Evolutionary conservation across 2,113 vertebrate genomes (phyloP).

Genomic region (Lontra canadensis): DNA sequence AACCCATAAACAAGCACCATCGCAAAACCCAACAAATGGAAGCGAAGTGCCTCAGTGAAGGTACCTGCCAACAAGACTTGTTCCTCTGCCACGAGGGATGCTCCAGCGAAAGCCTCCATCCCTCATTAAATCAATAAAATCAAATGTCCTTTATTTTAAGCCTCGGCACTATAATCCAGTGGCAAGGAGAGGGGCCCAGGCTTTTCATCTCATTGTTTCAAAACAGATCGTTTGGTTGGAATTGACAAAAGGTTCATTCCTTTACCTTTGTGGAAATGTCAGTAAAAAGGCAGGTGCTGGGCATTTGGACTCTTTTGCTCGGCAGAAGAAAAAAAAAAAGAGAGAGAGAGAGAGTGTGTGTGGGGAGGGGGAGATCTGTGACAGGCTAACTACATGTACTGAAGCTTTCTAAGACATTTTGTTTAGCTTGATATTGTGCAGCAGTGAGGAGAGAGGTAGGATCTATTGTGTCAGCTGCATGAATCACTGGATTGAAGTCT

Average conservation of each 20-base stretch:
- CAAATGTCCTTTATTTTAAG: constrained; percentile 86
- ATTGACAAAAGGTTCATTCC: constrained; percentile 84
- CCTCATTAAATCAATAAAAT: constrained; percentile 87
- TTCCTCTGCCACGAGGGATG: constrained; percentile 69
- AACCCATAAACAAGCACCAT: constrained; percentile 68
- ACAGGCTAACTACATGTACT: constrained; percentile 80
- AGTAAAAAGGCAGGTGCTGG: constrained; percentile 84
- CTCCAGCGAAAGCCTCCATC: constrained; percentile 60
- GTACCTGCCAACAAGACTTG: constrained; percentile 59
- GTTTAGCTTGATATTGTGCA: constrained; percentile 86
- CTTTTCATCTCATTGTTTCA: constrained; percentile 85
- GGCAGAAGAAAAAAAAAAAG: constrained; percentile 55
- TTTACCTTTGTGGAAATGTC: constrained; percentile 87
- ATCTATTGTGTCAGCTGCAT: constrained; percentile 85
- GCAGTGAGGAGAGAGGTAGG: constrained; percentile 83
- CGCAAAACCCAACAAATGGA: constrained; percentile 63
- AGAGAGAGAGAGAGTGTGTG: neutral
- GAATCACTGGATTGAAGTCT: constrained; percentile 87
- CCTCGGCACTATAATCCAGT: constrained; percentile 75
- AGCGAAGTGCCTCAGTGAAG: constrained; percentile 61
- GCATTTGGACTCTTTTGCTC: constrained; percentile 83
- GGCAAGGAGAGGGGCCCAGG: constrained; percentile 70
- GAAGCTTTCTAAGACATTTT: constrained; percentile 86
- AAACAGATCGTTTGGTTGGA: constrained; percentile 78
- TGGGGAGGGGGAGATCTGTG: constrained; percentile 67